Conservation (phyloP, 2,888 invertebrate species). For the Parasteatoda lunata region DNA sequence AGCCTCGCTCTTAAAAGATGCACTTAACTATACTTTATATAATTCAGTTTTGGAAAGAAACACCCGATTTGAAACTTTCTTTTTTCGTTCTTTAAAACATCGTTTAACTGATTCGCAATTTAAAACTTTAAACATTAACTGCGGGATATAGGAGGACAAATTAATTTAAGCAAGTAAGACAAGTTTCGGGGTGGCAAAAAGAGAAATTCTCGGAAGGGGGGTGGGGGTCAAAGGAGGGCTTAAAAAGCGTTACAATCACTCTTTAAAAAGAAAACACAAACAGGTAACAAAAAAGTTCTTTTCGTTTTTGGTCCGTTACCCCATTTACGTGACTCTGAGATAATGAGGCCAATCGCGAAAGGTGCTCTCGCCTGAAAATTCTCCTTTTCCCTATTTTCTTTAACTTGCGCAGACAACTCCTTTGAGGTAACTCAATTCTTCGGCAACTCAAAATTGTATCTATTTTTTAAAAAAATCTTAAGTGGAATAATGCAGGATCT, state of each 20-base stretch:
- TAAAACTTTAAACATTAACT: constrained; percentile 49
- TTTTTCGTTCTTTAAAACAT: constrained; percentile 7
- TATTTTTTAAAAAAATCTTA: neutral
- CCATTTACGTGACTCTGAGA: neutral
- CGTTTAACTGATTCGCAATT: constrained; percentile 24
- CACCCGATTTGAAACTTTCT: constrained; percentile 1
- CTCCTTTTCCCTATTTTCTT: neutral
- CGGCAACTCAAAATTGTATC: neutral
- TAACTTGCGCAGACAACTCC: neutral
- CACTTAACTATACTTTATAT: constrained; percentile 25
- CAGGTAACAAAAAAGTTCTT: neutral
- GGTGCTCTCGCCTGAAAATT: neutral
- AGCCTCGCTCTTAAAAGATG: neutral
- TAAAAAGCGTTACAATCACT: neutral
- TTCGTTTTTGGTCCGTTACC: neutral
- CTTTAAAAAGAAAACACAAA: neutral
- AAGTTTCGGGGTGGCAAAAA: neutral
- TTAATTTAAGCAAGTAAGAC: constrained; percentile 24
- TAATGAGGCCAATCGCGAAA: neutral
- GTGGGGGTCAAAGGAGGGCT: neutral
- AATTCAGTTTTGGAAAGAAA: constrained; percentile 22
- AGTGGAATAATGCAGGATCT: too few species aligned
- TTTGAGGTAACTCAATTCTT: neutral
- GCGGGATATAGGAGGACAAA: constrained; percentile 19
- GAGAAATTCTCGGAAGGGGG: neutral